Evolutionary conservation across 2,113 vertebrate genomes (phyloP), one percentile per base, ranked within the genome.

Genomic region (Rutilus rutilus): DNA sequence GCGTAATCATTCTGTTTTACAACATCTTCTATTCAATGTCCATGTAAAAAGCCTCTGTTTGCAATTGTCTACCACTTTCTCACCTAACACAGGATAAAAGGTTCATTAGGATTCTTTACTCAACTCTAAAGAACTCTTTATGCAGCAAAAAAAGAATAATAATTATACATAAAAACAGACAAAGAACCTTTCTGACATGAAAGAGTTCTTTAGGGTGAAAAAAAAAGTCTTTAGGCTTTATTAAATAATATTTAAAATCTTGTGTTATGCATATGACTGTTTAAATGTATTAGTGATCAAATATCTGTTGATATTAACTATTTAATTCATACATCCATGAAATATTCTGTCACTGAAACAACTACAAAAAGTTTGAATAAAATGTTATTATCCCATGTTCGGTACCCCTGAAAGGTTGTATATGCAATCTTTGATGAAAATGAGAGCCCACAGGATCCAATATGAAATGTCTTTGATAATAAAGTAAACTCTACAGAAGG

Each of bases 1-100:
- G 14, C 14, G 17, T 83, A 25, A 82, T 78, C 2, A 65, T 81
- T 81, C 42, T 27, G 78, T 81, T 47, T 17, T 30, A 65, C 79
- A 79, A 60, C 11, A 79, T 79, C 77, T 67, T 82, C 45, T 82
- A 21, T 67, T 67, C 5, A 67, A 12, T 69, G 27, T 52, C 17
- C 21, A 19, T 42, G 11, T 65, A 82, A 82, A 67, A 39, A 81
- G 17, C n/a, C 36, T 64, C 54, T 85, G 39, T 54, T 82, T 71
- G 12, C 30, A 59, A 76, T 42, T 47, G 80, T 81, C 39, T 30
- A 42, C 30, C 30, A 50, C 39, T 12, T 60, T 52, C 39, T 47
- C 23, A 64, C 12, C 25, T 7, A 47, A 60, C 6, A 80, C 6
- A 14, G 21, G 21, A n/a, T 39, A 71, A 23, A 42, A 21, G 19